phyloP scores from a whole-genome alignment of 2,888 invertebrate species.

The Sipha maydis region DNA sequence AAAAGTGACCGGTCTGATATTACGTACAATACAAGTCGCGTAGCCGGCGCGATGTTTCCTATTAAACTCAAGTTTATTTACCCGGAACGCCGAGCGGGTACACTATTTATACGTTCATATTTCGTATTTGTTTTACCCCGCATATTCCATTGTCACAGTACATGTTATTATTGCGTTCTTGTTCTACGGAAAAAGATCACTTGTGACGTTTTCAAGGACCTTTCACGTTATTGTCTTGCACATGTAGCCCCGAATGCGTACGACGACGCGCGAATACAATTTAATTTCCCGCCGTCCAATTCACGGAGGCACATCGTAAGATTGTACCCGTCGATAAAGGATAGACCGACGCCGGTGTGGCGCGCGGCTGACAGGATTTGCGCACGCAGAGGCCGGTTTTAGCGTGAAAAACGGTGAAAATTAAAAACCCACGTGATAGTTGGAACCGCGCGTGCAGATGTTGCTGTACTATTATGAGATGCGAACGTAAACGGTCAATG shows the following conservation, averaged over 20 bases:
- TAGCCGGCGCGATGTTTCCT: not conserved
- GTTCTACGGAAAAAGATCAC: not conserved
- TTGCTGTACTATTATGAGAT: too few relatives aligned
- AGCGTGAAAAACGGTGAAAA: not conserved
- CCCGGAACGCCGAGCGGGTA: not conserved
- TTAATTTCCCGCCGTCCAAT: not conserved
- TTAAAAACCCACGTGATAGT: not conserved
- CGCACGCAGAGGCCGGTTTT: not conserved
- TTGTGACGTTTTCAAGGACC: not conserved
- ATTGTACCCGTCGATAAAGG: not conserved
- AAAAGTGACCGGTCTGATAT: too few relatives aligned
- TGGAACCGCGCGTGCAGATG: too few relatives aligned
- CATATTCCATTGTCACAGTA: not conserved
- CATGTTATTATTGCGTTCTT: not conserved
- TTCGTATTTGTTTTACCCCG: not conserved
- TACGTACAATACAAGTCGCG: too few relatives aligned
- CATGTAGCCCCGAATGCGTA: not conserved
- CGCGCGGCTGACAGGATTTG: not conserved
- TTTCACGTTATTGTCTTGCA: not conserved
- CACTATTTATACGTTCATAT: not conserved
- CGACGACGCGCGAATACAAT: not conserved
- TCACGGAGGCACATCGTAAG: not conserved
- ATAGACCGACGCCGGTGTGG: not conserved
- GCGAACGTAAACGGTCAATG: too few relatives aligned
- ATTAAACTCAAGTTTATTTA: not conserved